Percentiles rank a stretch among this genome's conserved stretches.
Conservation (phyloP, 2,797 vertebrate genomes). For the Peromyscus attwateri region DNA sequence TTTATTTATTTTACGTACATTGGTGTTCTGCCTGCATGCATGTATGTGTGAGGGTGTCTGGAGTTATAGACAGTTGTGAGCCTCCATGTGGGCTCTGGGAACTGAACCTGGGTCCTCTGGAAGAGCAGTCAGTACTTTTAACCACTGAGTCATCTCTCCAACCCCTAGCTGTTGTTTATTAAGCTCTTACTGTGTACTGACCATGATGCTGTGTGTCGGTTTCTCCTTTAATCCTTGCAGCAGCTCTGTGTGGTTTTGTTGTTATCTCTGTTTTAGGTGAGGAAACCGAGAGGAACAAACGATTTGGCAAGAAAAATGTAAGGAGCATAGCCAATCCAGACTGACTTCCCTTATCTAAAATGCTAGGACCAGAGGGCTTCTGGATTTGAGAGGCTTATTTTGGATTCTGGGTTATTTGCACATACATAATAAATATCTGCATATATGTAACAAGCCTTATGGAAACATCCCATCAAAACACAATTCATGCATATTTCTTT, state of each 20-base stretch:
- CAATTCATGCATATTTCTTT: neutral
- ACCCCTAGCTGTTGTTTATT: neutral
- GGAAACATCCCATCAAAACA: too few species aligned
- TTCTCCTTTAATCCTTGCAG: neutral
- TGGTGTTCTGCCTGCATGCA: too few species aligned
- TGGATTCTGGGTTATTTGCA: neutral
- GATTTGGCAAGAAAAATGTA: neutral
- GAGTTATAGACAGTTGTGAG: too few species aligned
- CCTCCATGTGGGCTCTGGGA: too few species aligned
- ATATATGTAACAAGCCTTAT: neutral
- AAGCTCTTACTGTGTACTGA: neutral
- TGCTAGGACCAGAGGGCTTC: neutral
- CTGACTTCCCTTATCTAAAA: neutral
- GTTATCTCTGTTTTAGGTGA: neutral
- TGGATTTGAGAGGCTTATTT: neutral
- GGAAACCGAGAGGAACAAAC: neutral
- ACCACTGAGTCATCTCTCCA: too few species aligned
- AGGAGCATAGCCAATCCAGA: neutral
- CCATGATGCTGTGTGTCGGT: neutral
- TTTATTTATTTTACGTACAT: too few species aligned
- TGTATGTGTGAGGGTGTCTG: too few species aligned
- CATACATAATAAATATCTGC: neutral
- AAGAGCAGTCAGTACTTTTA: too few species aligned
- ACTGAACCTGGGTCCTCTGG: too few species aligned
- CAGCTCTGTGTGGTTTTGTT: neutral